Evolutionary conservation across 2,888 invertebrate species (phyloP).

Genomic region (Malachius bipustulatus): DNA sequence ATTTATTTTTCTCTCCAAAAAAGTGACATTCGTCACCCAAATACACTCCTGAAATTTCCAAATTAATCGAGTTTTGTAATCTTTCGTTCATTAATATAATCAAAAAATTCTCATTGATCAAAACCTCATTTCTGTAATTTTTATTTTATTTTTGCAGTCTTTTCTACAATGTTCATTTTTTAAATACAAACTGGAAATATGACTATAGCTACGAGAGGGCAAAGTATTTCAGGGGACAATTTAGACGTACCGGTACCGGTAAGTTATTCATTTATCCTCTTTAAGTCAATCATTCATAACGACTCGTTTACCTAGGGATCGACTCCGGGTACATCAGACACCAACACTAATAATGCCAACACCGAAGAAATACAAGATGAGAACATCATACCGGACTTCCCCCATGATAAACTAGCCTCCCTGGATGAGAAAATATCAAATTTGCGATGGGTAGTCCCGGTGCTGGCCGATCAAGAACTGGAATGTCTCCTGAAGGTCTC

Average conservation of each 20-base stretch:
- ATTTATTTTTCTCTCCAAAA: conserved; percentile 28
- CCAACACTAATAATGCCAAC: no score
- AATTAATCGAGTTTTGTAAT: conserved; percentile 1
- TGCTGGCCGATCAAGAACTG: conserved; percentile 89
- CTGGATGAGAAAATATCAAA: conserved; percentile 94
- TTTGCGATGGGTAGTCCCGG: conserved; percentile 95
- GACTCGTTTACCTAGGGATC: conserved; percentile 17
- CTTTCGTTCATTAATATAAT: background rate
- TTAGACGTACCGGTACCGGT: conserved; percentile 39
- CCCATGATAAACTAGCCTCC: conserved; percentile 71
- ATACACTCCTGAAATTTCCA: conserved; percentile 10
- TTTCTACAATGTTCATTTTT: conserved; percentile 30
- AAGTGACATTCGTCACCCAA: conserved; percentile 25
- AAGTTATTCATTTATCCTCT: conserved; percentile 12
- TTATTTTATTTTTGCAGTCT: conserved; percentile 26
- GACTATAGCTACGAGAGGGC: conserved; percentile 53
- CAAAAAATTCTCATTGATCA: background rate
- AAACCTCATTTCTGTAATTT: conserved; percentile 8
- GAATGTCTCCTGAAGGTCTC: conserved; percentile 83
- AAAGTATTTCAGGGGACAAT: conserved; percentile 46
- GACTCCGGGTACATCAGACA: conserved; percentile 26
- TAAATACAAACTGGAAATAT: conserved; percentile 36
- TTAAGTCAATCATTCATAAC: conserved; percentile 4
- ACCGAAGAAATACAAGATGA: conserved; percentile 31
- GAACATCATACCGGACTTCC: conserved; percentile 59